Evolutionary conservation across 2,888 invertebrate species (phyloP).

Genomic region (Nephrotoma flavescens): DNA sequence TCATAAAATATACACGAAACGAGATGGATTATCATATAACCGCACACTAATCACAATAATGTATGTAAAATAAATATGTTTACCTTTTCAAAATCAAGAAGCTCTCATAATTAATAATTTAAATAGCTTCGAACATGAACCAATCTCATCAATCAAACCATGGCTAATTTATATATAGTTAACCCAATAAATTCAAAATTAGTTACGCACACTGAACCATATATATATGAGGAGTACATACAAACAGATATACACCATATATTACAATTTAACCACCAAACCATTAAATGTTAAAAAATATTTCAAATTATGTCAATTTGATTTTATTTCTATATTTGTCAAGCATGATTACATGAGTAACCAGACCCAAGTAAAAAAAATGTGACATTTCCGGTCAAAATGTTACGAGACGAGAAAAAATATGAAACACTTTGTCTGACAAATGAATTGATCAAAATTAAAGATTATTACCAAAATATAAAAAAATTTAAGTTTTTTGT

Average conservation of each 20-base stretch:
- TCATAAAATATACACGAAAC: not conserved
- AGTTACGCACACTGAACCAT: not conserved
- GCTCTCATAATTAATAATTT: not conserved
- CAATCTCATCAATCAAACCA: not conserved
- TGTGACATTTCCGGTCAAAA: constrained; percentile 3
- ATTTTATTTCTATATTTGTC: not conserved
- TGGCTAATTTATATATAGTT: not conserved
- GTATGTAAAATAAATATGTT: not conserved
- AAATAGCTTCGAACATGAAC: not conserved
- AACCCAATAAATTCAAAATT: not conserved
- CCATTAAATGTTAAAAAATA: not conserved
- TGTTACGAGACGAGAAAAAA: not conserved
- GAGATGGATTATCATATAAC: not conserved
- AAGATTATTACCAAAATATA: not conserved
- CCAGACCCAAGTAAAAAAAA: not conserved
- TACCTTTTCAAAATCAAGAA: not conserved
- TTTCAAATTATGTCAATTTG: not conserved
- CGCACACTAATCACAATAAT: not conserved
- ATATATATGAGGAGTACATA: not conserved
- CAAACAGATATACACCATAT: not conserved
- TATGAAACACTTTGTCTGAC: constrained; percentile 1
- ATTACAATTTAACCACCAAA: not conserved
- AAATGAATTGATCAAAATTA: constrained; percentile 1
- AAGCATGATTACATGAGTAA: not conserved
- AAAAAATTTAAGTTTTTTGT: not conserved